Evolutionary conservation across 37 sponge, comb jelly and placozoan species (phyloP).

Genomic region (Beroe ovata): DNA sequence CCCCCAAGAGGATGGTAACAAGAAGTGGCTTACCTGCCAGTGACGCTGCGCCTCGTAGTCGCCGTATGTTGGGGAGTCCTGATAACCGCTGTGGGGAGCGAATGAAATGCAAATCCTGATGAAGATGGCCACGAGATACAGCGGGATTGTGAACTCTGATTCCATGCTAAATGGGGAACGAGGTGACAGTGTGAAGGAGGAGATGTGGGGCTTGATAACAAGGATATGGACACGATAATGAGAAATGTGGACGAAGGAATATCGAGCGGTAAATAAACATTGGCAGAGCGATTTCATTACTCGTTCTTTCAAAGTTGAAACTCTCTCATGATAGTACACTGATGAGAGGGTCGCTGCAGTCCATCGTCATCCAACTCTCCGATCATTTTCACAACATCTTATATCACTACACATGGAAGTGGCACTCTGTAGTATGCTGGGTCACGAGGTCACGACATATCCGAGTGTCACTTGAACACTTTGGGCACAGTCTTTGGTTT

Average conservation of each 20-base stretch:
- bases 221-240: background rate
- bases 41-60: slow-evolving; percentile 86
- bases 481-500: slow-evolving; percentile 7
- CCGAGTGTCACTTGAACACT: slow-evolving; percentile 46
- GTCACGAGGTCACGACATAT: too few relatives aligned
- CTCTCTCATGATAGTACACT: too few relatives aligned
- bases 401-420: too few relatives aligned
- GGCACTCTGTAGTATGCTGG: too few relatives aligned
- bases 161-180: background rate
- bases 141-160: background rate
- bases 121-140: slow-evolving; percentile 16
- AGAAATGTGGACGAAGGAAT: background rate
- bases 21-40: slow-evolving; percentile 71
- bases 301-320: too few relatives aligned
- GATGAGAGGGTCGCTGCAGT: too few relatives aligned
- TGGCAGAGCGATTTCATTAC: too few relatives aligned
- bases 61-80: slow-evolving; percentile 20
- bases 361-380: too few relatives aligned
- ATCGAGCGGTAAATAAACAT: too few relatives aligned
- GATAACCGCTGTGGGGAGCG: slow-evolving; percentile 45
- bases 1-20: too few relatives aligned
- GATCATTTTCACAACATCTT: too few relatives aligned
- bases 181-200: background rate
- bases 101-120: slow-evolving; percentile 37
- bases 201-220: too few relatives aligned